Evolutionary conservation across 2,113 vertebrate genomes (phyloP).

Genomic region (Tragelaphus imberbis): DNA sequence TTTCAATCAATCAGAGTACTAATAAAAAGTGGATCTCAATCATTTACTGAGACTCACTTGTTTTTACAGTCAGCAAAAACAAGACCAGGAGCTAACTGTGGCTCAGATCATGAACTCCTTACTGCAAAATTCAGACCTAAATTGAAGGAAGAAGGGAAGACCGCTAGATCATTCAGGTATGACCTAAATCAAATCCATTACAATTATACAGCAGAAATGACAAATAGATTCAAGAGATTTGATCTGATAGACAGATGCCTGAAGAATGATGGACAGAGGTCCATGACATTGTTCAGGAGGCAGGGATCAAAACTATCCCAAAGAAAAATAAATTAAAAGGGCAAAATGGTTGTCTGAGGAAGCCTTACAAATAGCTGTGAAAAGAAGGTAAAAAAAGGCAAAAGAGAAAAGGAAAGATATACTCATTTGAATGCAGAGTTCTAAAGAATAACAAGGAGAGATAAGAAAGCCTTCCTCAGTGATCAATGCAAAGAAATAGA

Average conservation of each 20-base stretch:
- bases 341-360: not conserved
- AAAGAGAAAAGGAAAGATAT: not conserved
- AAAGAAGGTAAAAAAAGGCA: not conserved
- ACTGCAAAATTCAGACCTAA: not conserved
- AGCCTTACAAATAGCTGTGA: not conserved
- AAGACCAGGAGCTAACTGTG: not conserved
- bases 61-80: not conserved
- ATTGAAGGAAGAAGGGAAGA: not conserved
- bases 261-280: not conserved
- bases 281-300: not conserved
- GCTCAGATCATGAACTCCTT: not conserved
- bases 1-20: not conserved
- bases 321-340: not conserved
- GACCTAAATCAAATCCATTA: not conserved
- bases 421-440: not conserved
- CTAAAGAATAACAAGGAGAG: not conserved
- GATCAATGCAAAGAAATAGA: not conserved
- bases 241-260: not conserved
- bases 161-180: not conserved
- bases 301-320: rapidly evolving
- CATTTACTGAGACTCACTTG: not conserved
- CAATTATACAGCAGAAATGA: not conserved
- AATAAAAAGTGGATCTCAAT: not conserved
- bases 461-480: not conserved
- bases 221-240: not conserved